phyloP scores from a whole-genome alignment of 2,797 vertebrate genomes.

The Fringilla coelebs region DNA sequence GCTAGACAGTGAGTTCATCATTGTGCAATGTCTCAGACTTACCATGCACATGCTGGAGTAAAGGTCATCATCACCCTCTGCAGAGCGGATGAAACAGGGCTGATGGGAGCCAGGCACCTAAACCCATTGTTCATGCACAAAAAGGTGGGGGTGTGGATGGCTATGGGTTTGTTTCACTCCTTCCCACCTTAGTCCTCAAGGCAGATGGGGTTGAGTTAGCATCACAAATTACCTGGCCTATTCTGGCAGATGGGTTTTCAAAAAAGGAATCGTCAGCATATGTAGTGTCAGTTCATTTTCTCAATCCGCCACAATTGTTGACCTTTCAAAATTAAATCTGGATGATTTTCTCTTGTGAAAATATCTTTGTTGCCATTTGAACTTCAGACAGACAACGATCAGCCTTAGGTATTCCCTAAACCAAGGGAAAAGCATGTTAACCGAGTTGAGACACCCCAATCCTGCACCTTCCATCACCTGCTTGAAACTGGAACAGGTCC shows the following conservation, averaged over 20 bases:
- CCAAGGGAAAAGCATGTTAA: background rate
- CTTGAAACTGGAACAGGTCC: background rate
- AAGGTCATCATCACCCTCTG: background rate
- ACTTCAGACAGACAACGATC: background rate
- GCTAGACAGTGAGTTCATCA: conserved; percentile 51
- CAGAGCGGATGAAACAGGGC: background rate
- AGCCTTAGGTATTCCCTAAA: background rate
- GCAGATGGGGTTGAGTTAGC: background rate
- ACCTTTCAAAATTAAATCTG: background rate
- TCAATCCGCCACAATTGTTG: background rate
- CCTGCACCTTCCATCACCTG: background rate
- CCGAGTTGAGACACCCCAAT: background rate
- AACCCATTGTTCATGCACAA: background rate
- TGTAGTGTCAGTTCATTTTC: background rate
- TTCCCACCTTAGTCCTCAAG: background rate
- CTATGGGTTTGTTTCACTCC: background rate
- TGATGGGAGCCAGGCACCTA: background rate
- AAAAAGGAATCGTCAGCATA: background rate
- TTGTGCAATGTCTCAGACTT: background rate
- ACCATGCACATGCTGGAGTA: background rate
- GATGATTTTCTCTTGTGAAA: background rate
- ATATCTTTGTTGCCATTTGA: background rate
- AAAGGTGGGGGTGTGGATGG: background rate
- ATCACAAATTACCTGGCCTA: background rate
- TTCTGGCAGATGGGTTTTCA: background rate